These are phyloP conservation scores for Cryptocephalus moraei DNA, from an alignment of 2,888 invertebrate genomes.

Conservation along the genomic window DNA sequence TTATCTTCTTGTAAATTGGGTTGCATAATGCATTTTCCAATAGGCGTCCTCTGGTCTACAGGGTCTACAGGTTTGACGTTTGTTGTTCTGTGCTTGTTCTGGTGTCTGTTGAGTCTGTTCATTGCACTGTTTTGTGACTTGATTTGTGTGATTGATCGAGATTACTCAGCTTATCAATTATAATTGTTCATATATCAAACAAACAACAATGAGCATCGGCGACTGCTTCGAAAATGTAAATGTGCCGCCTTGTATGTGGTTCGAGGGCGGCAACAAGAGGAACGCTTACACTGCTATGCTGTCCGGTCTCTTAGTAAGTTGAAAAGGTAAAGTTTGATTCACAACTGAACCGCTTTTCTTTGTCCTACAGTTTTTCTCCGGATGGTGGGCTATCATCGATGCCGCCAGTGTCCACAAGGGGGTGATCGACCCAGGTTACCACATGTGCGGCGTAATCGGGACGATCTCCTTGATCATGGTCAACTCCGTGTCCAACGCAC, in stretches of 20 bases:
- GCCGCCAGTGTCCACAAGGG: conserved; percentile 65
- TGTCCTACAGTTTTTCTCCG: conserved; percentile 72
- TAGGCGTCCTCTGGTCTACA: no score
- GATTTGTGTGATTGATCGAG: no score
- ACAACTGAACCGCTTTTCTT: background rate
- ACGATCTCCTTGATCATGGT: conserved; percentile 95
- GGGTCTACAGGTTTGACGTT: no score
- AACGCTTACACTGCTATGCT: conserved; percentile 79
- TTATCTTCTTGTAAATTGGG: no score
- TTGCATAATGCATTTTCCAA: no score
- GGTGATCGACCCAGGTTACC: conserved; percentile 64
- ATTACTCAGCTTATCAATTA: no score
- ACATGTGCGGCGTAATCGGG: conserved; percentile 90
- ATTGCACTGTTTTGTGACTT: no score
- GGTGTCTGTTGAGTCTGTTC: no score
- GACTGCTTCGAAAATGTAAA: conserved; percentile 58
- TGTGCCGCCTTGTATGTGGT: conserved; percentile 70
- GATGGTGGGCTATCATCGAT: conserved; percentile 98
- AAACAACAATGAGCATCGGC: conserved; percentile 24
- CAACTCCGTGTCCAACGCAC: conserved; percentile 91
- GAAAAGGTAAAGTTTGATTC: background rate
- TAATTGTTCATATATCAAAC: background rate
- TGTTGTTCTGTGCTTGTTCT: no score
- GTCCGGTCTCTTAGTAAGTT: conserved; percentile 75
- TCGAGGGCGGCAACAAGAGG: conserved; percentile 75